Conservation (phyloP, 2,888 invertebrate species). For the Idaea dimidiata region DNA sequence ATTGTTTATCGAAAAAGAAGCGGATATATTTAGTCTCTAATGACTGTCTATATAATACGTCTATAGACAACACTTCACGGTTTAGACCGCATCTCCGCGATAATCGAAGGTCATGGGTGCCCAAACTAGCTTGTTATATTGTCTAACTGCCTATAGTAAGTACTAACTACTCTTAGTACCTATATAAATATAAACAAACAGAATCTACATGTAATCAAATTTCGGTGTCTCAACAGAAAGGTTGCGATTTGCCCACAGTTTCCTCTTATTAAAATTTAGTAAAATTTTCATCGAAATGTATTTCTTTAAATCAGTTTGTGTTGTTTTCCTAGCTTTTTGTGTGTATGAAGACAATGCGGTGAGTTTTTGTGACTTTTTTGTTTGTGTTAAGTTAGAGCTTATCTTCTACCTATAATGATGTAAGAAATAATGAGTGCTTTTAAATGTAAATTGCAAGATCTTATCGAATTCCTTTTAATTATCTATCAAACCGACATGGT, state of each 20-base stretch:
- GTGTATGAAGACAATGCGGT: constrained; percentile 28
- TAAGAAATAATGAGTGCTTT: too few species aligned
- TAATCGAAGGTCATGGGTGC: constrained; percentile 33
- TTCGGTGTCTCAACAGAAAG: background rate
- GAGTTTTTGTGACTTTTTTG: constrained; percentile 15
- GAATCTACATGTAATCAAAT: constrained; percentile 5
- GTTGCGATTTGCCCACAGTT: background rate
- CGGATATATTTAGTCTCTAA: constrained; percentile 12
- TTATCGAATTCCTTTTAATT: too few species aligned
- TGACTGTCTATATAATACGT: constrained; percentile 7
- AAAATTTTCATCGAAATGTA: constrained; percentile 16
- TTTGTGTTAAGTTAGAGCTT: background rate
- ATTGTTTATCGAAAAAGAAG: constrained; percentile 4
- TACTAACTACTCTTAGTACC: constrained; percentile 20
- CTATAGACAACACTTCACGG: constrained; percentile 19
- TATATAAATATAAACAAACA: constrained; percentile 18
- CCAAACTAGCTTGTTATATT: constrained; percentile 21
- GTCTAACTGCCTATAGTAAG: constrained; percentile 18
- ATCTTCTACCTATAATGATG: too few species aligned
- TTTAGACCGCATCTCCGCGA: constrained; percentile 32
- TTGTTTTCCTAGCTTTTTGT: constrained; percentile 19
- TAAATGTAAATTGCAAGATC: too few species aligned
- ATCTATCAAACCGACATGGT: too few species aligned
- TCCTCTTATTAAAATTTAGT: background rate
- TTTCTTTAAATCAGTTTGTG: constrained; percentile 19